Conservation (phyloP, 1,140 invertebrate genomes). For the Paracyclopina nana region DNA sequence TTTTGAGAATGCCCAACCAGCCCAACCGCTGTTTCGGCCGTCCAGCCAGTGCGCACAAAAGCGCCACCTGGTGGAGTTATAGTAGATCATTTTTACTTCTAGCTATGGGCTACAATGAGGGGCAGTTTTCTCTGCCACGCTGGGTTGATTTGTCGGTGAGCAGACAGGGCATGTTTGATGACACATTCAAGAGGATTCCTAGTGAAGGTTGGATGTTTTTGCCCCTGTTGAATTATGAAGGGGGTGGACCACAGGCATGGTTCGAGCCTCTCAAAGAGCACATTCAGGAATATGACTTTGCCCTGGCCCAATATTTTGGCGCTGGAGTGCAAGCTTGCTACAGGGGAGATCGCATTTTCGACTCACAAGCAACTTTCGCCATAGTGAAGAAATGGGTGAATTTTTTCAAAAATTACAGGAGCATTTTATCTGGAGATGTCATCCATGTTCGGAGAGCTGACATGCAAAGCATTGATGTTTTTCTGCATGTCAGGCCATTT, state of each 20-base stretch:
- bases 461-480: not conserved
- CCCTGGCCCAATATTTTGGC: not conserved
- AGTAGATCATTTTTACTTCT: too few species aligned
- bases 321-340: not conserved
- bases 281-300: not conserved
- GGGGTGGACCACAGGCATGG: not conserved
- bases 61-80: too few species aligned
- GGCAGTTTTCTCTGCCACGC: not conserved
- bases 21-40: too few species aligned
- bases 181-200: not conserved
- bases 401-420: not conserved
- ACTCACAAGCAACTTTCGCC: not conserved
- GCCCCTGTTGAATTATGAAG: constrained; percentile 1
- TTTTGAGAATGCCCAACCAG: too few species aligned
- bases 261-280: not conserved
- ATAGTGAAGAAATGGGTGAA: not conserved
- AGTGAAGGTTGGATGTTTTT: constrained; percentile 8
- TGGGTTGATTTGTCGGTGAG: constrained; percentile 4
- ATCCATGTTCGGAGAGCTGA: not conserved
- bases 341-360: not conserved
- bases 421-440: not conserved
- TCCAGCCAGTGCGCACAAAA: too few species aligned
- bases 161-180: constrained; percentile 6
- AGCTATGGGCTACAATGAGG: constrained; percentile 5
- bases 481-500: not conserved